Conservation (phyloP, 2,113 vertebrate species). For the Hippocampus comes region DNA sequence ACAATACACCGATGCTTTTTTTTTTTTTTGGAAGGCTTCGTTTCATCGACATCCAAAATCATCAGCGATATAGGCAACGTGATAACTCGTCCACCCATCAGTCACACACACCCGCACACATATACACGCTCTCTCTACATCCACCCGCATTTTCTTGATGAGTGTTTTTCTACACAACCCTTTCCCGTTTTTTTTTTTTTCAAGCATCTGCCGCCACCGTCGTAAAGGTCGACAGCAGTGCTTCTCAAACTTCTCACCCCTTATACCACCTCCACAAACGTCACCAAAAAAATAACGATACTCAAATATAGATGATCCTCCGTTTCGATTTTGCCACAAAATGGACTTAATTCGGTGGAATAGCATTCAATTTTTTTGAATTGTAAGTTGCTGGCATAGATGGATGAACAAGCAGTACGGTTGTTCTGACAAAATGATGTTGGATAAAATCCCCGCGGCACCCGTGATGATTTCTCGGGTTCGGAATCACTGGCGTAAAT, state of each 20-base stretch:
- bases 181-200: conserved; percentile 16
- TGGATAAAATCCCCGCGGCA: not conserved
- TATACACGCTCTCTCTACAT: conserved; percentile 13
- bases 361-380: too few relatives aligned
- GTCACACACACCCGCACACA: conserved; percentile 31
- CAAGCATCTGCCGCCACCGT: conserved; percentile 9
- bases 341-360: too few relatives aligned
- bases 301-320: too few relatives aligned
- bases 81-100: conserved; percentile 58
- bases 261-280: not conserved
- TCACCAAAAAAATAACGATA: too few relatives aligned
- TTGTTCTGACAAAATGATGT: not conserved
- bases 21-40: conserved; percentile 32
- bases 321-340: too few relatives aligned
- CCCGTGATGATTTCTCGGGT: not conserved
- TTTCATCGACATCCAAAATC: conserved; percentile 48
- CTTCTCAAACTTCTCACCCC: not conserved
- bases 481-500: not conserved
- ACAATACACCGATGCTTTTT: conserved; percentile 31
- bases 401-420: too few relatives aligned
- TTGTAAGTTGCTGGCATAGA: not conserved
- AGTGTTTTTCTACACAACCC: conserved; percentile 22
- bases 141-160: conserved; percentile 22
- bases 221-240: conserved; percentile 27
- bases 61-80: conserved; percentile 56